Percentiles rank a stretch among this genome's conserved stretches.
Conservation (phyloP, 1,140 invertebrate species). For the Bemisia tabaci region DNA sequence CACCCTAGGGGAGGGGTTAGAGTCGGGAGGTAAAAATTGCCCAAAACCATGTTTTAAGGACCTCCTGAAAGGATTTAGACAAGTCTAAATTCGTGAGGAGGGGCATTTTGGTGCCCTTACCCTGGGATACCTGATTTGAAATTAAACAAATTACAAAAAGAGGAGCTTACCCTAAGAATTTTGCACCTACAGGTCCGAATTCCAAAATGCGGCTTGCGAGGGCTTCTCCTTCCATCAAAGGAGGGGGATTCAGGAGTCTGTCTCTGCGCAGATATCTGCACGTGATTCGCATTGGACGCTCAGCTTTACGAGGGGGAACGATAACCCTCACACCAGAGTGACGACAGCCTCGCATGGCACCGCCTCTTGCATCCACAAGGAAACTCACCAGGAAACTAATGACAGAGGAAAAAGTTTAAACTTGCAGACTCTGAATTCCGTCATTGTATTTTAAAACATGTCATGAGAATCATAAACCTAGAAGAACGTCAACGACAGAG, state of each 20-base stretch:
- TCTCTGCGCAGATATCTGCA: constrained; percentile 76
- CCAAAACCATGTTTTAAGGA: too few relatives aligned
- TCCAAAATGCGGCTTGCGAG: constrained; percentile 82
- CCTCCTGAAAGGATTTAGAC: too few relatives aligned
- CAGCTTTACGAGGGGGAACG: constrained; percentile 82
- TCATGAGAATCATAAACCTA: too few relatives aligned
- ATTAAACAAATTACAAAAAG: too few relatives aligned
- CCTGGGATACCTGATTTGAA: too few relatives aligned
- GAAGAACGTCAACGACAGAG: too few relatives aligned
- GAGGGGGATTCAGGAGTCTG: constrained; percentile 66
- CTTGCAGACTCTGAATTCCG: not conserved
- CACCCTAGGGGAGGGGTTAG: too few relatives aligned
- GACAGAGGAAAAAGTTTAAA: constrained; percentile 9
- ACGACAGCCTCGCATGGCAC: constrained; percentile 90
- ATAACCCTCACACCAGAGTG: constrained; percentile 90
- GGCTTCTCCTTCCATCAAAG: constrained; percentile 90
- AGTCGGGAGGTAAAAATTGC: too few relatives aligned
- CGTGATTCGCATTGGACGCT: constrained; percentile 84
- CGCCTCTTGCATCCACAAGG: constrained; percentile 90
- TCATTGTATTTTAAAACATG: too few relatives aligned
- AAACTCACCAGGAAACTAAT: constrained; percentile 91
- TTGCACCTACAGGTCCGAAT: constrained; percentile 85
- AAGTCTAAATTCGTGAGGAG: too few relatives aligned
- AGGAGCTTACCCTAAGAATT: constrained; percentile 76
- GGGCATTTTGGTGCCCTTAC: too few relatives aligned